These are phyloP conservation scores for Gymnogyps californianus DNA, from an alignment of 2,113 vertebrate species.

Conservation along the genomic window DNA sequence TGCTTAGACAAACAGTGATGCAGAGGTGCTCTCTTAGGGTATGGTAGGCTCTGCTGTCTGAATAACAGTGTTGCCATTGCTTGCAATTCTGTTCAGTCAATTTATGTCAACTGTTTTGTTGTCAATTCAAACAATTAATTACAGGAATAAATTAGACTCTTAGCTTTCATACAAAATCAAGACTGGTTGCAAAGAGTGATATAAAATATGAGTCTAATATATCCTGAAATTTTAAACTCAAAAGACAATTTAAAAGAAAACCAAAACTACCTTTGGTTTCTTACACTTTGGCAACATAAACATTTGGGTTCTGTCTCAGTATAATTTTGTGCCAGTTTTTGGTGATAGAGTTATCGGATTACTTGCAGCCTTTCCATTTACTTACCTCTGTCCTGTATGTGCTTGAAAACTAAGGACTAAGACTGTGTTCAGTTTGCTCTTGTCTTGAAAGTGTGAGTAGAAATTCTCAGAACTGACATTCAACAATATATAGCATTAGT, in stretches of 20 bases:
- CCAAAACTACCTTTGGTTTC: not conserved
- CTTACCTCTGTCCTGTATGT: not conserved
- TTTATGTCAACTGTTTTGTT: too few relatives aligned
- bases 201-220: not conserved
- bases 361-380: not conserved
- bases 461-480: not conserved
- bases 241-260: not conserved
- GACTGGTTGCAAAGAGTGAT: not conserved
- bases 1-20: not conserved
- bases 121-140: not conserved
- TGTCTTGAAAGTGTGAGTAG: not conserved
- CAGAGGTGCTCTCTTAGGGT: too few relatives aligned
- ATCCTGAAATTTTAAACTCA: not conserved
- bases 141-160: not conserved
- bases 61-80: not conserved
- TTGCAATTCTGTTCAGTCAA: too few relatives aligned
- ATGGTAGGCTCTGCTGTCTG: not conserved
- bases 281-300: not conserved
- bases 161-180: not conserved
- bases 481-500: not conserved
- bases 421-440: not conserved
- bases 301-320: not conserved
- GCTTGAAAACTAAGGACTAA: not conserved
- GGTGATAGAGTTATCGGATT: not conserved
- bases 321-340: not conserved